These are phyloP conservation scores for Myotis davidii DNA, from an alignment of 2,113 vertebrate genomes.

Conservation along the genomic window DNA sequence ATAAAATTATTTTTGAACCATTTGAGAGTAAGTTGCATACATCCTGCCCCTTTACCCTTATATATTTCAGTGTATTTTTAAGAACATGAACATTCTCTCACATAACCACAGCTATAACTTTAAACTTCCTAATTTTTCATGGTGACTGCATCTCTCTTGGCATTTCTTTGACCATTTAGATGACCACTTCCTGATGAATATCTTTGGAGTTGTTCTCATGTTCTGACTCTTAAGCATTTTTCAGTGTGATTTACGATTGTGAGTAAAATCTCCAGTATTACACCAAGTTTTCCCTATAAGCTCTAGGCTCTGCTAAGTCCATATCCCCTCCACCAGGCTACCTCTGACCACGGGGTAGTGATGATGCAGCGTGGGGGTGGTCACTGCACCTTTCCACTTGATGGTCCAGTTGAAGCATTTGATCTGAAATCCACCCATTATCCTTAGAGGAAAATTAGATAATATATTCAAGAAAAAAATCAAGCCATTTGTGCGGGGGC, in stretches of 20 bases:
- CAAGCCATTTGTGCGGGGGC: slow-evolving; percentile 51
- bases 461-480: slow-evolving; percentile 34
- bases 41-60: neutral
- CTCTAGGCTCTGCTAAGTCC: slow-evolving; percentile 39
- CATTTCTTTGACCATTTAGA: neutral
- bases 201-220: slow-evolving; percentile 15
- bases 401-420: slow-evolving; percentile 40
- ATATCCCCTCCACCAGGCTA: neutral
- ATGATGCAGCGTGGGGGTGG: neutral
- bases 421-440: slow-evolving; percentile 30
- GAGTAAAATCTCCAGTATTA: slow-evolving; percentile 13
- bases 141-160: neutral
- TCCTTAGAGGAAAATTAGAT: slow-evolving; percentile 47
- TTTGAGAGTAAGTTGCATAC: slow-evolving; percentile 1
- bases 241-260: slow-evolving; percentile 57
- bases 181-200: slow-evolving; percentile 53
- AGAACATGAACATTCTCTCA: neutral
- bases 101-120: neutral
- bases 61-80: neutral
- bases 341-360: neutral
- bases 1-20: neutral
- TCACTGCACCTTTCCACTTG: neutral
- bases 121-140: neutral
- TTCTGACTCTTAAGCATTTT: slow-evolving; percentile 45
- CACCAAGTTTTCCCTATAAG: neutral